Conservation (phyloP, 2,113 vertebrate genomes). For the Tragelaphus strepsiceros region DNA sequence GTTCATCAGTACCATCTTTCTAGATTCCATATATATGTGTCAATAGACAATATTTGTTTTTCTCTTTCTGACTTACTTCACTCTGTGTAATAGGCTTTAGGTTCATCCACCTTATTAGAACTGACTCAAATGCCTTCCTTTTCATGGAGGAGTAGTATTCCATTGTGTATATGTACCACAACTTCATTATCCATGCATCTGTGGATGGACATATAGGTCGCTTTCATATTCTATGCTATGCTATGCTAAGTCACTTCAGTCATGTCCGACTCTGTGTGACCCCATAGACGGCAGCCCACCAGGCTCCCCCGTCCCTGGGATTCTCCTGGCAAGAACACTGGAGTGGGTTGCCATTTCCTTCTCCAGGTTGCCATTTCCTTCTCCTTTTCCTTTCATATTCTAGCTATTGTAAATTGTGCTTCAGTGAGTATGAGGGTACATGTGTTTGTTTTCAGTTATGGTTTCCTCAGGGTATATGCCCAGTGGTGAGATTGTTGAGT, state of each 20-base stretch:
- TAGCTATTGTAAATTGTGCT: rapidly evolving
- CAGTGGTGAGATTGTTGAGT: not conserved
- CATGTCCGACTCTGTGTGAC: no score
- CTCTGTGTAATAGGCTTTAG: not conserved
- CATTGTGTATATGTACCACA: not conserved
- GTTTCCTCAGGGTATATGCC: not conserved
- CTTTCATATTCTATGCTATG: not conserved
- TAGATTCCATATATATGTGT: not conserved
- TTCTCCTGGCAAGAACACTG: no score
- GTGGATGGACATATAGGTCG: not conserved
- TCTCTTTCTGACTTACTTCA: not conserved
- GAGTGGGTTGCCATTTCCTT: no score
- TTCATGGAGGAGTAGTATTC: not conserved
- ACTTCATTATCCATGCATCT: not conserved
- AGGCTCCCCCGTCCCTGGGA: no score
- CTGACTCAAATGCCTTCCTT: not conserved
- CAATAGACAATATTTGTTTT: not conserved
- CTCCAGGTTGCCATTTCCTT: no score
- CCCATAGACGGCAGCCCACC: no score
- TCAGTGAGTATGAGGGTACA: not conserved
- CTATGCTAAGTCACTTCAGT: no score
- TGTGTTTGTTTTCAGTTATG: not conserved
- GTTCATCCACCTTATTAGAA: not conserved
- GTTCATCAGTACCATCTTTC: not conserved
- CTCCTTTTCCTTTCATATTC: not conserved